These are phyloP conservation scores for Perca fluviatilis DNA, from an alignment of 2,113 vertebrate species.

Conservation along the genomic window DNA sequence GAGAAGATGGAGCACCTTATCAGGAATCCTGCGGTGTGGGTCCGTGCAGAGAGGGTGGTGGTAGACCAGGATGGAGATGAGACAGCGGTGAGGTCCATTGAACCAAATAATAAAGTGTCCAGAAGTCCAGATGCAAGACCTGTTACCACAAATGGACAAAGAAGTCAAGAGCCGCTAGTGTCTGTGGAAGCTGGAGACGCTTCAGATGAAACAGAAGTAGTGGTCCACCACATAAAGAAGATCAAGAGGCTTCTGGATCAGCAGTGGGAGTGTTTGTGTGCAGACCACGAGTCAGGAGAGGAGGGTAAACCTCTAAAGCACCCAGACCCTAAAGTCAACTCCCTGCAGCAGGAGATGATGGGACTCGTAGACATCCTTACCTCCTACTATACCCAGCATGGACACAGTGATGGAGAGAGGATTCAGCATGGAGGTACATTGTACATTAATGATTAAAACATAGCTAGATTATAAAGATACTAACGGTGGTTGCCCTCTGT, in stretches of 20 bases:
- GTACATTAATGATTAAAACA: not conserved
- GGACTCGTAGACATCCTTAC: constrained; percentile 89
- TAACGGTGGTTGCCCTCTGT: not conserved
- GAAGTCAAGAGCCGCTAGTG: constrained; percentile 6
- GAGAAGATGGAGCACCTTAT: constrained; percentile 85
- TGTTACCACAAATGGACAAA: constrained; percentile 26
- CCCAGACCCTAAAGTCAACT: constrained; percentile 90
- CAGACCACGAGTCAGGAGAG: constrained; percentile 79
- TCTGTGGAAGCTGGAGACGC: constrained; percentile 5
- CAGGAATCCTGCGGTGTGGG: constrained; percentile 74
- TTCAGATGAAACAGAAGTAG: constrained; percentile 49
- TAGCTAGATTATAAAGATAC: not conserved
- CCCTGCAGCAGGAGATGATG: constrained; percentile 92
- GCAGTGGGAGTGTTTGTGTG: constrained; percentile 93
- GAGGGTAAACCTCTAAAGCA: constrained; percentile 85
- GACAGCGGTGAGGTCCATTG: constrained; percentile 20
- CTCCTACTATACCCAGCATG: constrained; percentile 83
- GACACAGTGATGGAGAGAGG: constrained; percentile 52
- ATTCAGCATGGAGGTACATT: constrained; percentile 62
- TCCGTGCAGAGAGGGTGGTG: constrained; percentile 51
- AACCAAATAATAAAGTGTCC: constrained; percentile 20
- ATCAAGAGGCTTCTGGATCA: constrained; percentile 93
- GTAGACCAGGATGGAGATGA: constrained; percentile 52
- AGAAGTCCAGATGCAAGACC: constrained; percentile 5
- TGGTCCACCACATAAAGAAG: constrained; percentile 86